Evolutionary conservation across 2,888 invertebrate genomes (phyloP), one percentile per base, ranked within the genome.

Genomic region (Athrips mouffetella): DNA sequence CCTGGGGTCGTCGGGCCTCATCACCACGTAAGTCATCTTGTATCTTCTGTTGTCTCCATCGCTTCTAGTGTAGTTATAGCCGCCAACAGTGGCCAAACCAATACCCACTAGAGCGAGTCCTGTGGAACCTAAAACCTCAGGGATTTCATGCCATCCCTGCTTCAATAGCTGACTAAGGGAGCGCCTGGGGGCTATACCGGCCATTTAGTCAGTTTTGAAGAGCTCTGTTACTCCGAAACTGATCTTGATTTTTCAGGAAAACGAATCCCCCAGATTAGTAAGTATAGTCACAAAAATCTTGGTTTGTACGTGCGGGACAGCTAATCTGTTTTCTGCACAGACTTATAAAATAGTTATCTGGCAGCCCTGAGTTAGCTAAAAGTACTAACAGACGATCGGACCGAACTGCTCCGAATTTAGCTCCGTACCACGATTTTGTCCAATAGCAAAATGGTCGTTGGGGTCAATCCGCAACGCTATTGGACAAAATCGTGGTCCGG

Each of bases 1-100:
- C 65, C 86, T 85, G 1, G 93, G 93, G 67, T 94, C 93, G 60
- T 93, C 92, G 10, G 93, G 89, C 52, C 94, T 89, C 75, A 91
- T 89, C 6, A 94, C 90, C 27, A 91, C 89, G 67, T 91, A 92
- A 15, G 82, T 76, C 30, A 75, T 63, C 73, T 93, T 94, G 75
- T 93, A 93, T 64, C 89, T 89, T 53, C 90, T 89, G 63, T 93
- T 93, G 65, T 93, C 92, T 45, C 92, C 91, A 66, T 93, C 92
- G 30, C 84, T 89, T 51, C 83, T 77, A 16, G 80, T 65, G 59
- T 92, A 91, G 29, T 85, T 89, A 51, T 76, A 73, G 41, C 89
- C 57, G 1, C 90, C 91, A 29, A 81, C 41, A 15, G 68, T 65
- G 13, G 85, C 87, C 52, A 92, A 57, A 5, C 74, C 90, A 2